Conservation (phyloP, 2,888 invertebrate genomes). For the Drosophila merina region DNA sequence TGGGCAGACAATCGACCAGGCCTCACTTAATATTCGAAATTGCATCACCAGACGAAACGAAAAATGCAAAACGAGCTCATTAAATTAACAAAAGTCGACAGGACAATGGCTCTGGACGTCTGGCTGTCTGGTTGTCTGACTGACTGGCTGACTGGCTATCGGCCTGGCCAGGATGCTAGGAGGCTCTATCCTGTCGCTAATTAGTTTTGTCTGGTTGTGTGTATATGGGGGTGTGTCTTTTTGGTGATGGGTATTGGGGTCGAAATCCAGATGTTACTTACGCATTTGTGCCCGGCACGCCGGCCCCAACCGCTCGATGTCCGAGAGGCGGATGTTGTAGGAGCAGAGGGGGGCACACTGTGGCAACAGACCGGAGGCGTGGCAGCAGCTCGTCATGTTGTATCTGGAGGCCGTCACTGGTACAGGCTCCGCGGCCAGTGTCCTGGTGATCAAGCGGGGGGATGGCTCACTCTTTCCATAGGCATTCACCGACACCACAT, state of each 20-base stretch:
- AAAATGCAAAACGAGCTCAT: constrained; percentile 52
- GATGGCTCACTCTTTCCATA: constrained; percentile 92
- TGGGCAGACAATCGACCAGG: constrained; percentile 4
- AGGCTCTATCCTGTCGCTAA: constrained; percentile 56
- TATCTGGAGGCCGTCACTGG: constrained; percentile 86
- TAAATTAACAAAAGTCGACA: constrained; percentile 53
- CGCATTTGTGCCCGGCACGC: constrained; percentile 91
- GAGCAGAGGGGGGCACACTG: constrained; percentile 91
- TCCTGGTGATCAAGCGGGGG: constrained; percentile 90
- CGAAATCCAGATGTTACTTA: constrained; percentile 82
- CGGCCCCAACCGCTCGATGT: constrained; percentile 89
- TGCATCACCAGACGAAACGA: constrained; percentile 33
- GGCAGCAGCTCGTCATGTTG: constrained; percentile 92
- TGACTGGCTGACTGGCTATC: background rate
- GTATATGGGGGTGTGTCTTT: background rate
- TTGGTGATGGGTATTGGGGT: background rate
- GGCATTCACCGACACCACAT: constrained; percentile 90
- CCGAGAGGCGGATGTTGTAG: constrained; percentile 92
- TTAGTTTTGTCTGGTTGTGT: constrained; percentile 51
- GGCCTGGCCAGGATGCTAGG: background rate
- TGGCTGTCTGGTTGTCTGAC: constrained; percentile 7
- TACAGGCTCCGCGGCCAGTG: constrained; percentile 84
- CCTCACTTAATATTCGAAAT: constrained; percentile 47
- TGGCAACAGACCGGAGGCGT: constrained; percentile 86
- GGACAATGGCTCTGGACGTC: constrained; percentile 27